A percentile compares a stretch with the other conserved stretches of the same genome.
phyloP scores from a whole-genome alignment of 2,797 vertebrate species.

The Sarcoramphus papa region DNA sequence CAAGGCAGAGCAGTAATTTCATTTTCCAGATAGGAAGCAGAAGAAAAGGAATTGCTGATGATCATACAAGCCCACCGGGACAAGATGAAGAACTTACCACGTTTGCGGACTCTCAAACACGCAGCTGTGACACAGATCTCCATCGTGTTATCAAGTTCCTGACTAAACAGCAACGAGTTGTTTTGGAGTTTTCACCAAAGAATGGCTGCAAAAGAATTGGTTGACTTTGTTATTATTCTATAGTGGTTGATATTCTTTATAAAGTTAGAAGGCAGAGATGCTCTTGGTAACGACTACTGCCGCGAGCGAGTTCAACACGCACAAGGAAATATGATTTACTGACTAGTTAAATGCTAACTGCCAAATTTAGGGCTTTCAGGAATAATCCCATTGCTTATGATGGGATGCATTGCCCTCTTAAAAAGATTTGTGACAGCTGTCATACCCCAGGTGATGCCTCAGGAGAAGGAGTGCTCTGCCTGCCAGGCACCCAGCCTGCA shows the following conservation, averaged over 20 bases:
- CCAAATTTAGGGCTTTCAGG: background rate
- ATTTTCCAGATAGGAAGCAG: background rate
- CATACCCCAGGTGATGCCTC: background rate
- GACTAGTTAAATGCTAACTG: background rate
- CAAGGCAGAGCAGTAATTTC: background rate
- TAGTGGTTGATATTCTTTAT: background rate
- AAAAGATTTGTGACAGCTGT: background rate
- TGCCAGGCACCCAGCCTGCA: background rate
- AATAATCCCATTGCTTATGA: background rate
- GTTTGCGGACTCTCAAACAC: fast-evolving
- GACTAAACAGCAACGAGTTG: background rate
- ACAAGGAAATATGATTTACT: background rate
- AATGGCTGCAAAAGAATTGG: background rate
- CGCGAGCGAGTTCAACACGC: fast-evolving
- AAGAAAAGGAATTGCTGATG: background rate
- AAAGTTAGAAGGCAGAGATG: background rate
- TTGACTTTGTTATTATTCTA: background rate
- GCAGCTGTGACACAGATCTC: background rate
- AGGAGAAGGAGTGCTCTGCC: background rate
- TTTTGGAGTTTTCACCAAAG: background rate
- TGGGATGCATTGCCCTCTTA: background rate
- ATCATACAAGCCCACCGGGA: fast-evolving
- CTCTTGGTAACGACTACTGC: background rate
- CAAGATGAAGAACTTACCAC: background rate
- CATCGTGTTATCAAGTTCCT: fast-evolving